Evolutionary conservation across 2,113 vertebrate species (phyloP), one percentile per base, ranked within the genome.

Genomic region (Polyodon spathula): DNA sequence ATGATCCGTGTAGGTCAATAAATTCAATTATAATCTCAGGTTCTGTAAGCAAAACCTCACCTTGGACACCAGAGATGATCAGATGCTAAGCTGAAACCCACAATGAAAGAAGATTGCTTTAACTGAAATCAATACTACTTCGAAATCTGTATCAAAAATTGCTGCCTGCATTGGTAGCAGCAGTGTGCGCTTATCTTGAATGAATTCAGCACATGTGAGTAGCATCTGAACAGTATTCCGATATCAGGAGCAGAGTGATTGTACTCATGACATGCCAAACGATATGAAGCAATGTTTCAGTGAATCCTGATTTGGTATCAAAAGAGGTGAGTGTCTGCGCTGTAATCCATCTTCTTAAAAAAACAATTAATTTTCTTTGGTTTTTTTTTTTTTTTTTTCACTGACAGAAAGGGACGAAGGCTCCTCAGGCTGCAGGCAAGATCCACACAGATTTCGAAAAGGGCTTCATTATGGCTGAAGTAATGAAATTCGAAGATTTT

Each of bases 401-500:
- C 75, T 89, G 84, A 90, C 88, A 93, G 91, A 93, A 90, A 85
- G 90, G 90, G 84, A 93, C 90, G 81, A 90, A 94, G 83, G 88
- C 93, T 83, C 92, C 90, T 83, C 93, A 93, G 80, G 92, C 91
- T 84, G 90, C 90, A 69, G 96, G 96, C 70, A 93, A 94, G 84
- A 94, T 95, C 86, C 90, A 87, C 73, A 88, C 86, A 40, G 90
- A 92, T 84, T 93, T 92, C 78, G 88, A 94, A 85, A 92, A 90
- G 80, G 93, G 92, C 83, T 98, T 97, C 88, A 93, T 97, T 92
- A 94, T 92, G 91, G 91, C 90, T 71, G 90, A 90, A 90, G 92
- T 94, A 88, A 96, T 97, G 93, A 94, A 97, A 93, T 95, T 92
- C 8, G 88, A 88, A 79, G 92, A 93, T 90, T 93, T 93, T 92